Base-by-base conservation (phyloP, 2,113 vertebrate species). In the Elgaria multicarinata region DNA sequence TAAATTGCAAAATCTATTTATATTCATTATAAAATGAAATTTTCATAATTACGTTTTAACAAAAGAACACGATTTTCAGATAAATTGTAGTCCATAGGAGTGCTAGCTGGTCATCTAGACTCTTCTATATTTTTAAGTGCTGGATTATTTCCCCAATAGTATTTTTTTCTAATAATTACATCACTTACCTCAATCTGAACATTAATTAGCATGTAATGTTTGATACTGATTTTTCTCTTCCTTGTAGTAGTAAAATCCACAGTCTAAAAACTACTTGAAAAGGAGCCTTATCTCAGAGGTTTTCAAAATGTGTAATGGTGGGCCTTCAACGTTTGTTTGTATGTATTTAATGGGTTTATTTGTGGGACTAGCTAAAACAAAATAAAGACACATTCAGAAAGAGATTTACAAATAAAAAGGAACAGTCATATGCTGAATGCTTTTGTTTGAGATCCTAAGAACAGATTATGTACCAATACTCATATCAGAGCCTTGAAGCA, bases 21-120 rank as follows among this genome's bases (percentile, higher is more conserved):
- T 66, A 6, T 81, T 58, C 88, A 87, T 86, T 53, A 53, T 26
- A 69, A 46, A 79, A 90, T 87, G 6, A 85, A 74, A 88, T 85
- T 92, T 78, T 42, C 71, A 46, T 75, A 44, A 0, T 67, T 84
- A 14, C 88, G 44, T 66, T 18, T 89, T 91, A 91, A 33, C 7
- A 64, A 44, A 90, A 75, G 26, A 46, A 7, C 81, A 6, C 55
- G 87, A 83, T 77, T 89, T 81, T 66, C 13, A 55, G 85, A 83
- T 90, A 36, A 84, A 44, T 42, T 69, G 36, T n/a, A 50, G 6
- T 62, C 36, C 55, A 33, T 13, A 26, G 20, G 58, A 77, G 26
- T 66, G 33, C 42, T 50, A 66, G 87, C 16, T 36, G 28, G n/a
- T 74, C 28, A 83, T 7, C 44, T 89, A 36, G 72, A 64, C 3